A percentile compares a stretch with the other conserved stretches of the same genome.
phyloP scores from a whole-genome alignment of 1,140 invertebrate species.

The Araneus ventricosus region DNA sequence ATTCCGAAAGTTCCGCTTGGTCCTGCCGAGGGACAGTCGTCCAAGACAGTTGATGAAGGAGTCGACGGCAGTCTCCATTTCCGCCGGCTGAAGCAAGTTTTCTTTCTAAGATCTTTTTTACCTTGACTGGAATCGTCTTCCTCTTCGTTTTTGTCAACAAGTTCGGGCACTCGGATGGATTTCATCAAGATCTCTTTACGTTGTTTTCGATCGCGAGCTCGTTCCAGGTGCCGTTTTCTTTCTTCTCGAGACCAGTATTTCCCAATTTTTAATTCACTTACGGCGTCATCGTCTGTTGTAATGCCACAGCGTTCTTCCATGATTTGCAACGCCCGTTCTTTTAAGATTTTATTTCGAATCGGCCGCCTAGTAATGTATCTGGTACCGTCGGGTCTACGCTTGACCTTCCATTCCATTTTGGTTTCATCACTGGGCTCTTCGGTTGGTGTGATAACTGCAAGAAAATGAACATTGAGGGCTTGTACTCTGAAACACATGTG shows the following conservation, averaged over 20 bases:
- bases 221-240: constrained; percentile 87
- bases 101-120: constrained; percentile 37
- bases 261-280: constrained; percentile 90
- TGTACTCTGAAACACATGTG: no score
- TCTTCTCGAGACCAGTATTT: constrained; percentile 91
- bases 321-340: constrained; percentile 86
- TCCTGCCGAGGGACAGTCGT: constrained; percentile 56
- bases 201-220: constrained; percentile 84
- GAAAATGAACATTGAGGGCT: background rate
- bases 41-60: constrained; percentile 64
- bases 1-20: constrained; percentile 63
- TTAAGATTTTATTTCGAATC: constrained; percentile 86
- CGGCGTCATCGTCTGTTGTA: constrained; percentile 90
- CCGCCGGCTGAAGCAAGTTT: background rate
- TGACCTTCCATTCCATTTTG: constrained; percentile 90
- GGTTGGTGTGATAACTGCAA: constrained; percentile 63
- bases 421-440: constrained; percentile 78
- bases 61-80: constrained; percentile 49
- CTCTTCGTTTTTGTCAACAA: constrained; percentile 59
- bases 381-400: constrained; percentile 88
- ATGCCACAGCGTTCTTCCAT: constrained; percentile 86
- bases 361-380: constrained; percentile 89
- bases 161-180: constrained; percentile 47
- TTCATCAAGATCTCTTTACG: constrained; percentile 79
- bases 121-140: constrained; percentile 71